phyloP scores from a whole-genome alignment of 2,113 vertebrate species.

The Hucho hucho region DNA sequence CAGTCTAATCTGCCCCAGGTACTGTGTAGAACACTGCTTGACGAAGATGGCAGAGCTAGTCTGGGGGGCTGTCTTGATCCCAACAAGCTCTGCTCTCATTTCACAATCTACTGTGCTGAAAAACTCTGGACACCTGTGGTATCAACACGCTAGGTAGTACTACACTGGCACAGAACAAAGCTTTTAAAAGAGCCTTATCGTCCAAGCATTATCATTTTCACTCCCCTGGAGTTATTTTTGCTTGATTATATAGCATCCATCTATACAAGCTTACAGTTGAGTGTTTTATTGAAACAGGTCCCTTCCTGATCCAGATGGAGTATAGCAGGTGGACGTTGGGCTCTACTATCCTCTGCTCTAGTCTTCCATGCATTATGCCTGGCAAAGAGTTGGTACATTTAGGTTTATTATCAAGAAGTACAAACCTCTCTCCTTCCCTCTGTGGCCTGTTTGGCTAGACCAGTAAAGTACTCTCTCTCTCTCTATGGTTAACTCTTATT shows the following conservation, averaged over 20 bases:
- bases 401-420: conserved; percentile 16
- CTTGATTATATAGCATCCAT: not conserved
- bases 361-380: not conserved
- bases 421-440: conserved; percentile 20
- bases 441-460: conserved; percentile 11
- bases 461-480: not conserved
- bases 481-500: not conserved
- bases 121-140: conserved; percentile 6
- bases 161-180: not conserved
- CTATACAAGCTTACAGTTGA: not conserved
- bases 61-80: conserved; percentile 24
- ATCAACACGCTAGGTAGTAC: not conserved
- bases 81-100: conserved; percentile 22
- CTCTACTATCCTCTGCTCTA: not conserved
- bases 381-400: not conserved
- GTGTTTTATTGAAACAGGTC: not conserved
- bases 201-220: not conserved
- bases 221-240: not conserved
- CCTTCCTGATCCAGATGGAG: not conserved
- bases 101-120: conserved; percentile 13
- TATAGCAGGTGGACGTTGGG: not conserved
- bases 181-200: not conserved
- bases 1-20: conserved; percentile 59
- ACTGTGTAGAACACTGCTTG: conserved; percentile 41
- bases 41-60: conserved; percentile 33